phyloP scores from a whole-genome alignment of 2,888 invertebrate species.

The Lumbricus terrestris region DNA sequence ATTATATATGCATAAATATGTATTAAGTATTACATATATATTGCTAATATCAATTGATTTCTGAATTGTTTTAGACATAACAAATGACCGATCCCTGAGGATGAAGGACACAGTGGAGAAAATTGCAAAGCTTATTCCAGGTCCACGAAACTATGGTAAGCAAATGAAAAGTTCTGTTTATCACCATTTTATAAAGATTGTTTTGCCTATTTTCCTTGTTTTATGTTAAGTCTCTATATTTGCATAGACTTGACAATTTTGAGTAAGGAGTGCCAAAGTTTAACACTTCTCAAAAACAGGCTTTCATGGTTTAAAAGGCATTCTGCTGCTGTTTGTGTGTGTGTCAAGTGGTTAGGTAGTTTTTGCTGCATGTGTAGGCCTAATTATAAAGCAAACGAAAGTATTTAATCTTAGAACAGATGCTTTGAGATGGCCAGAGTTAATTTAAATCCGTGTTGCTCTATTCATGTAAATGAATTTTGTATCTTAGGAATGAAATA shows the following conservation, averaged over 20 bases:
- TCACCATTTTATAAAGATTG: neutral
- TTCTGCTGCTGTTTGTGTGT: neutral
- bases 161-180: neutral
- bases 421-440: neutral
- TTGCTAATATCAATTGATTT: neutral
- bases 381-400: neutral
- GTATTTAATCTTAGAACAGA: neutral
- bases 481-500: neutral
- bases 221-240: neutral
- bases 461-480: neutral
- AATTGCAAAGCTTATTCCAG: conserved; percentile 66
- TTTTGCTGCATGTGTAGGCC: neutral
- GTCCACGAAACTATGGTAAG: conserved; percentile 67
- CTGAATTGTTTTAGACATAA: conserved; percentile 54
- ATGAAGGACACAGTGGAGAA: conserved; percentile 66
- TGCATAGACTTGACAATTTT: neutral
- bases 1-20: no score
- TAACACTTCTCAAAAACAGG: neutral
- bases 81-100: conserved; percentile 62
- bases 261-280: neutral
- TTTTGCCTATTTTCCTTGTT: neutral
- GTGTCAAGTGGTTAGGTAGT: no score
- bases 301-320: neutral
- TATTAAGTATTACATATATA: no score
- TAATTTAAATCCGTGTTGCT: neutral